Conservation (phyloP, 2,888 invertebrate species). For the Monoplex corrugatus region DNA sequence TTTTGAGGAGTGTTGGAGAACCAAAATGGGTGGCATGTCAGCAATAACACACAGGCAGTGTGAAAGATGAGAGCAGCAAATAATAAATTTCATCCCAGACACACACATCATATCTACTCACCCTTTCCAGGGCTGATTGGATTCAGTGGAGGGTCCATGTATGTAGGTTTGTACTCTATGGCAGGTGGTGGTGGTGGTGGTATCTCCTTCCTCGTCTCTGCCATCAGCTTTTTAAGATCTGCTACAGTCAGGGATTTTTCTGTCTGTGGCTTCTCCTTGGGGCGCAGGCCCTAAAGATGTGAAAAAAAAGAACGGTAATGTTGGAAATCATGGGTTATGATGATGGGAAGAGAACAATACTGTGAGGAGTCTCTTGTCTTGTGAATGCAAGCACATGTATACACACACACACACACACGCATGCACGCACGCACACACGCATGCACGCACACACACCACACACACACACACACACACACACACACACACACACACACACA, state of each 20-base stretch:
- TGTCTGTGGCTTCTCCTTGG: conserved; percentile 50
- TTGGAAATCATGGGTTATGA: too few relatives aligned
- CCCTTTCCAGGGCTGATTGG: conserved; percentile 78
- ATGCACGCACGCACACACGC: conserved; percentile 20
- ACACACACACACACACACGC: conserved; percentile 13
- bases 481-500: too few relatives aligned
- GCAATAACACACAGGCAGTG: too few relatives aligned
- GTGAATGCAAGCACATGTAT: neutral
- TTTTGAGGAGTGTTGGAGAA: too few relatives aligned
- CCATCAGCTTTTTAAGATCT: conserved; percentile 77
- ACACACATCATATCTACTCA: too few relatives aligned
- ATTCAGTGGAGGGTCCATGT: conserved; percentile 74
- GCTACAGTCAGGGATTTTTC: conserved; percentile 72
- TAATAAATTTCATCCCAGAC: too few relatives aligned
- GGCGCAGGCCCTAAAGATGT: conserved; percentile 52
- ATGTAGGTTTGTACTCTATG: conserved; percentile 68
- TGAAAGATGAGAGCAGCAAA: too few relatives aligned
- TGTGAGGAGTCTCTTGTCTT: neutral
- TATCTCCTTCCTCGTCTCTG: conserved; percentile 59
- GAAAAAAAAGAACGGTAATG: too few relatives aligned
- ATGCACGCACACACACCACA: too few relatives aligned
- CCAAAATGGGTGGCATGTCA: too few relatives aligned
- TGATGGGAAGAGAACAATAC: neutral
- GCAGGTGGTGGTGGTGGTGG: conserved; percentile 65
- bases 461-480: too few relatives aligned